These are phyloP conservation scores for Dasypogon diadema DNA, from an alignment of 2,888 invertebrate species.

Conservation along the genomic window DNA sequence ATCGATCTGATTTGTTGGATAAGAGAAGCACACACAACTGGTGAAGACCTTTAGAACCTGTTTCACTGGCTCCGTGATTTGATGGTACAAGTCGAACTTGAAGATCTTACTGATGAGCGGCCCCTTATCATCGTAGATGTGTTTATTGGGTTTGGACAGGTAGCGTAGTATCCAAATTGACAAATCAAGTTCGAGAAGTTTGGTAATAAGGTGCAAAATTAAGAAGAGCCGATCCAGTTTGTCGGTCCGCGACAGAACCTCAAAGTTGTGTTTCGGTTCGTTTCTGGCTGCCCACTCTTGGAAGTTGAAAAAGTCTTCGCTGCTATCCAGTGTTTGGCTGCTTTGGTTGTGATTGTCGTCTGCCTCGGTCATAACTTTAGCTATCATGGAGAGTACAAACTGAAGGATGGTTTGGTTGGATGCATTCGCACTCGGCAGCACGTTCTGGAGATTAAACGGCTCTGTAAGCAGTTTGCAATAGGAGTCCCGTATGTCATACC, in stretches of 20 bases:
- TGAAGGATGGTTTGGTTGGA: slow-evolving; percentile 59
- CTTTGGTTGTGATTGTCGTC: not conserved
- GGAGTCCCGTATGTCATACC: slow-evolving; percentile 63
- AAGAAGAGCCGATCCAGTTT: slow-evolving; percentile 71
- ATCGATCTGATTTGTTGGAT: slow-evolving; percentile 59
- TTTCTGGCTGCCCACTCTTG: slow-evolving; percentile 63
- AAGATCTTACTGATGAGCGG: slow-evolving; percentile 63
- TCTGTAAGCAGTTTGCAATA: slow-evolving; percentile 61
- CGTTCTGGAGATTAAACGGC: slow-evolving; percentile 58
- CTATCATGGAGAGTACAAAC: slow-evolving; percentile 60
- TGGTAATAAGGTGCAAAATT: slow-evolving; percentile 70
- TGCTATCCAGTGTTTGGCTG: slow-evolving; percentile 38
- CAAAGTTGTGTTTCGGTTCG: slow-evolving; percentile 59
- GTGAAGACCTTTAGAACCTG: slow-evolving; percentile 62
- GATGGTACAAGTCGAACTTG: slow-evolving; percentile 59
- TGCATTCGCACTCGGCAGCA: slow-evolving; percentile 56
- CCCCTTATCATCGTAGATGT: slow-evolving; percentile 61
- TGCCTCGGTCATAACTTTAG: slow-evolving; percentile 57
- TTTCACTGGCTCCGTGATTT: slow-evolving; percentile 60
- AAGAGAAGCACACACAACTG: slow-evolving; percentile 59
- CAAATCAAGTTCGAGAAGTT: slow-evolving; percentile 72
- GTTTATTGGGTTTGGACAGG: slow-evolving; percentile 60
- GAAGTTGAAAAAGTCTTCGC: slow-evolving; percentile 59
- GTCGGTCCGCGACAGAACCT: slow-evolving; percentile 61
- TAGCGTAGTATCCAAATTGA: slow-evolving; percentile 72